Conservation (phyloP, 2,888 invertebrate genomes). For the Ormyrus nitidulus region DNA sequence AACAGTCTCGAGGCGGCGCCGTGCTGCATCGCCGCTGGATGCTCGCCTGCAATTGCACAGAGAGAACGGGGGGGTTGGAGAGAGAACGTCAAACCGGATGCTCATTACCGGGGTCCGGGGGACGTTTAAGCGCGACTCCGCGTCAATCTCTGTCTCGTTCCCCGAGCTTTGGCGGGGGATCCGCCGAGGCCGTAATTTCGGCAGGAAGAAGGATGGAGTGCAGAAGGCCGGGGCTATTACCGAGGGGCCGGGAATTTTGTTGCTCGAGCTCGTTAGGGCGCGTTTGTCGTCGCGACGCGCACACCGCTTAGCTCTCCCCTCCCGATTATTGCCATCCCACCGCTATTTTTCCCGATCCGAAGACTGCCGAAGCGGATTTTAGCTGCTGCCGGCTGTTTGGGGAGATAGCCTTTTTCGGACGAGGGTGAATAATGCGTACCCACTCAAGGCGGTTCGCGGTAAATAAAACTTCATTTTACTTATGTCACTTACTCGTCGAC, state of each 20-base stretch:
- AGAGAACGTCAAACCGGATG: conserved; percentile 38
- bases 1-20: conserved; percentile 60
- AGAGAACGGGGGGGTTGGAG: background rate
- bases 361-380: too few species aligned
- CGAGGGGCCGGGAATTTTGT: conserved; percentile 14
- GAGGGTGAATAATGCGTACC: too few species aligned
- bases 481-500: too few species aligned
- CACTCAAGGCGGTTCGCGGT: too few species aligned
- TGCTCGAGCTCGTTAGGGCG: conserved; percentile 27
- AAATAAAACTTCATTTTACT: too few species aligned
- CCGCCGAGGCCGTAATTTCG: background rate
- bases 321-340: too few species aligned
- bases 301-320: too few species aligned
- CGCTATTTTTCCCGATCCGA: too few species aligned
- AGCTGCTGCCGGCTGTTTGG: too few species aligned
- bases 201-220: conserved; percentile 1
- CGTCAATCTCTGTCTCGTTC: background rate
- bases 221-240: background rate
- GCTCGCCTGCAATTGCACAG: conserved; percentile 65
- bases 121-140: conserved; percentile 16
- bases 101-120: conserved; percentile 41
- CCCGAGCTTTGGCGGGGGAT: background rate
- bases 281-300: conserved; percentile 5
- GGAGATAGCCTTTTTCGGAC: too few species aligned
- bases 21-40: conserved; percentile 71